Evolutionary conservation across 2,113 vertebrate genomes (phyloP).

Genomic region (Mobula hypostoma): DNA sequence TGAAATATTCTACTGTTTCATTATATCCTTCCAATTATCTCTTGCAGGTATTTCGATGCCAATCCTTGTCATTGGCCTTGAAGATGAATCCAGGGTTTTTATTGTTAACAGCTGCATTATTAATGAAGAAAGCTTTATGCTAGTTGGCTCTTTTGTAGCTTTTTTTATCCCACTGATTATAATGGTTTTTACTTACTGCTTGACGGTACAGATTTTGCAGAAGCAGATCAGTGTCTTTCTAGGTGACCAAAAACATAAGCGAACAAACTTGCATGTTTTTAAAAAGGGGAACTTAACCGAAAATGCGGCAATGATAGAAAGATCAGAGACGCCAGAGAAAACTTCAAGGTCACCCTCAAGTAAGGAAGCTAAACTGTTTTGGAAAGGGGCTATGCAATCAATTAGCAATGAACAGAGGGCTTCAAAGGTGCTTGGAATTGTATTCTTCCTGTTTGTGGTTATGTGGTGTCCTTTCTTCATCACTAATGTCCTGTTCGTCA

Average conservation of each 20-base stretch:
- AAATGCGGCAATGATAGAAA: slow-evolving; percentile 69
- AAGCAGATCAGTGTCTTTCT: slow-evolving; percentile 85
- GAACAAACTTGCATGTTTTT: slow-evolving; percentile 69
- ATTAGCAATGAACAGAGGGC: slow-evolving; percentile 94
- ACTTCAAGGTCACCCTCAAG: slow-evolving; percentile 73
- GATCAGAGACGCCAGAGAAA: slow-evolving; percentile 61
- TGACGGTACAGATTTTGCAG: slow-evolving; percentile 86
- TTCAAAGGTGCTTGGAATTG: slow-evolving; percentile 92
- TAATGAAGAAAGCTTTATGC: slow-evolving; percentile 88
- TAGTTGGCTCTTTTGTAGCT: slow-evolving; percentile 92
- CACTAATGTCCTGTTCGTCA: slow-evolving; percentile 87
- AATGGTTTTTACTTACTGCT: slow-evolving; percentile 92
- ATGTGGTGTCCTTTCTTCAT: slow-evolving; percentile 99
- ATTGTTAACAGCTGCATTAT: slow-evolving; percentile 82
- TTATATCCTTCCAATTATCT: slow-evolving; percentile 33
- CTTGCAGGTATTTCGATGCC: slow-evolving; percentile 81
- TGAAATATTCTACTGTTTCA: background rate
- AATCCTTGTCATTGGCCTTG: slow-evolving; percentile 89
- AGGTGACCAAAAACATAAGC: slow-evolving; percentile 61
- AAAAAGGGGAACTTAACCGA: slow-evolving; percentile 60
- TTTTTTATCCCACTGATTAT: slow-evolving; percentile 97
- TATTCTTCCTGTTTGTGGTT: slow-evolving; percentile 95
- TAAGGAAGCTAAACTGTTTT: slow-evolving; percentile 63
- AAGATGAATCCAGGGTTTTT: slow-evolving; percentile 82
- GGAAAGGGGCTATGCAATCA: slow-evolving; percentile 93